Evolutionary conservation across 2,888 invertebrate species (phyloP).

Genomic region (Koerneria pararmatus): DNA sequence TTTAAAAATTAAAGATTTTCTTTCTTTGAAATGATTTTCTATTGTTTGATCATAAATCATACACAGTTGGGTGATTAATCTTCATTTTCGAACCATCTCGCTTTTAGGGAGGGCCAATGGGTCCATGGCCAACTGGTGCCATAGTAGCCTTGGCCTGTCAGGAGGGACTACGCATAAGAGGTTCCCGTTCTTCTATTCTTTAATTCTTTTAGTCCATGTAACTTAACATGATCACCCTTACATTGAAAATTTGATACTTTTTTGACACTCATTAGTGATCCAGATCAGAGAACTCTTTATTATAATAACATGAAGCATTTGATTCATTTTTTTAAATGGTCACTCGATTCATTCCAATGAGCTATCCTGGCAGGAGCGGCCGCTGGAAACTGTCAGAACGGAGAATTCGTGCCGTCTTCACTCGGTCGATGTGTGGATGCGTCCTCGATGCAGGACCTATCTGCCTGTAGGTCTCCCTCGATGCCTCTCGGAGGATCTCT

Average conservation of each 20-base stretch:
- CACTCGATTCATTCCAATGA: neutral
- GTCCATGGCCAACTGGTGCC: slow-evolving; percentile 13
- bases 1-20: too few species aligned
- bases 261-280: too few species aligned
- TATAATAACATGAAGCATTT: neutral
- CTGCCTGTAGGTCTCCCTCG: slow-evolving; percentile 8
- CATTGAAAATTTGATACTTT: neutral
- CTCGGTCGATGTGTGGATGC: slow-evolving; percentile 6
- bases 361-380: slow-evolving; percentile 9
- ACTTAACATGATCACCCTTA: neutral
- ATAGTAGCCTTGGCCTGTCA: slow-evolving; percentile 17
- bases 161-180: slow-evolving; percentile 10
- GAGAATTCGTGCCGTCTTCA: slow-evolving; percentile 12
- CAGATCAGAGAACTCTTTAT: too few species aligned
- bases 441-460: neutral
- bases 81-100: neutral
- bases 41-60: neutral
- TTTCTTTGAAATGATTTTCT: too few species aligned
- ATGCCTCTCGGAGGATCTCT: slow-evolving; percentile 15
- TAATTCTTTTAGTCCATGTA: neutral
- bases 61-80: neutral
- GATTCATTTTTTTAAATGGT: neutral
- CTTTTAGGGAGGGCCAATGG: slow-evolving; percentile 6
- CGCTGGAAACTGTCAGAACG: slow-evolving; percentile 12
- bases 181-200: neutral